Conservation (phyloP, 2,113 vertebrate species). For the Gavialis gangeticus region DNA sequence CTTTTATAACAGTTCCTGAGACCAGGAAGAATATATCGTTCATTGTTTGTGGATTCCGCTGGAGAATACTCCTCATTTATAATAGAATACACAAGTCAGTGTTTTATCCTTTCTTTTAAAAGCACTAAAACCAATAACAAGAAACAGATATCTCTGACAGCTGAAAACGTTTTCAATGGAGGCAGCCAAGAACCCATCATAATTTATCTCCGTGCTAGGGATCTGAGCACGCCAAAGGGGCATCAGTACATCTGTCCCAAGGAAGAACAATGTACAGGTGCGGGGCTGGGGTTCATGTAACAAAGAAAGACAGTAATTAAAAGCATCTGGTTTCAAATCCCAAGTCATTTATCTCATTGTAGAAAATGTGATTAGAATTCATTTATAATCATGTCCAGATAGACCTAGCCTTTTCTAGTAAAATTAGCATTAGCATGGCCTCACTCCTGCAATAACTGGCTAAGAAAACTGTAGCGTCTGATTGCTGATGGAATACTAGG, state of each 20-base stretch:
- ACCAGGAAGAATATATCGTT: constrained; percentile 29
- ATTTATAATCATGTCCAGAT: constrained; percentile 72
- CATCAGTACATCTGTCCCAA: constrained; percentile 70
- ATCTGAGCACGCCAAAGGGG: constrained; percentile 74
- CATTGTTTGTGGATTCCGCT: constrained; percentile 30
- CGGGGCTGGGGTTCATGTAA: constrained; percentile 33
- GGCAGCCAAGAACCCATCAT: constrained; percentile 80
- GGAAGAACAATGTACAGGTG: constrained; percentile 73
- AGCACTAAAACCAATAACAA: constrained; percentile 81
- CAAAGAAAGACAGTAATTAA: constrained; percentile 54
- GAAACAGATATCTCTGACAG: constrained; percentile 83
- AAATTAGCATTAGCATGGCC: constrained; percentile 17
- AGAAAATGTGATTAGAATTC: constrained; percentile 70
- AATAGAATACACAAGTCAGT: constrained; percentile 59
- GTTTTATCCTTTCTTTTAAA: constrained; percentile 68
- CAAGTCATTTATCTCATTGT: constrained; percentile 65
- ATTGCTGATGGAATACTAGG: neutral
- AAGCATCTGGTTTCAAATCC: constrained; percentile 60
- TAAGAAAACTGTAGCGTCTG: neutral
- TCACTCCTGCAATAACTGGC: neutral
- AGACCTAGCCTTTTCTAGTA: constrained; percentile 14
- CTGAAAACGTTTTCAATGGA: constrained; percentile 80
- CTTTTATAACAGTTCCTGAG: neutral
- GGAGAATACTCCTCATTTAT: constrained; percentile 61
- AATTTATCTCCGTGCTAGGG: constrained; percentile 81